A percentile compares a stretch with the other conserved stretches of the same genome.
Conservation (phyloP, 1,140 invertebrate genomes). For the Ylistrum balloti region DNA sequence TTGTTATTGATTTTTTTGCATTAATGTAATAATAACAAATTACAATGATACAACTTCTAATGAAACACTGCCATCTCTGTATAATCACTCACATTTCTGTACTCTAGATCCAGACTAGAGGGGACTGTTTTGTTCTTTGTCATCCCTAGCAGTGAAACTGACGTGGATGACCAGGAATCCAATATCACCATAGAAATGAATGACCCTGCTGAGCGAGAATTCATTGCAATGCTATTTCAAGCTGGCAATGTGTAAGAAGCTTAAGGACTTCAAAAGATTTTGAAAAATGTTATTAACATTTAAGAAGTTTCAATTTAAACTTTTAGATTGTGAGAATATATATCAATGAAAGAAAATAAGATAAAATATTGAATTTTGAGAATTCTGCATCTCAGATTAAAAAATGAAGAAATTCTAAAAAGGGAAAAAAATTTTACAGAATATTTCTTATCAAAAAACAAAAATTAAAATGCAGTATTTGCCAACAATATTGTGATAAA, state of each 20-base stretch:
- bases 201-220: not conserved
- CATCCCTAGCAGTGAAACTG: not conserved
- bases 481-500: not conserved
- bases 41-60: not conserved
- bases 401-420: too few species aligned
- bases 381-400: too few species aligned
- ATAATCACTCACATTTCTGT: not conserved
- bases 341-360: too few species aligned
- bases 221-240: not conserved
- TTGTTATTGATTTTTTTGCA: conserved; percentile 30
- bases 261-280: not conserved
- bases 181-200: not conserved
- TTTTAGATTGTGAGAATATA: too few species aligned
- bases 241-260: not conserved
- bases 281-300: too few species aligned
- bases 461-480: too few species aligned
- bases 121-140: not conserved
- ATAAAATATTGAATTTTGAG: too few species aligned
- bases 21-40: not conserved
- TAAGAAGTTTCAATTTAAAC: too few species aligned
- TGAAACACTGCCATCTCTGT: not conserved
- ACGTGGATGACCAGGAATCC: not conserved
- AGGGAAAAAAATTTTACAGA: too few species aligned
- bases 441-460: too few species aligned
- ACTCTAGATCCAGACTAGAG: not conserved